Evolutionary conservation across 2,797 vertebrate genomes (phyloP), one percentile per base, ranked within the genome.

Genomic region (Clarias pachynema): DNA sequence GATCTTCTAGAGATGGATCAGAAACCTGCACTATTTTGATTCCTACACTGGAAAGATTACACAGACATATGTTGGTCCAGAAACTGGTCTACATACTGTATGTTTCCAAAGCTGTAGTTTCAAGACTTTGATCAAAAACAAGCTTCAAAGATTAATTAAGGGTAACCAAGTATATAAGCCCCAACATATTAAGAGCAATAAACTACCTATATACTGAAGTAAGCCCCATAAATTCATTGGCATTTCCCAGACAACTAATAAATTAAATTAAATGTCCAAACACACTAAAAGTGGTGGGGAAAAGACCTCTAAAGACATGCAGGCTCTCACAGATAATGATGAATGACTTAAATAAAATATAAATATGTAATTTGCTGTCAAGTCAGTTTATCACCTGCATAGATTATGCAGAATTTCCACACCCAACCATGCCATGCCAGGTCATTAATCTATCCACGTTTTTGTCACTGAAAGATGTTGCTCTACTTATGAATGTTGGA

Each of bases 401-500:
- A 59, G 26, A 31, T 77, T 22, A 34, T 57, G 20, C 24, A 37
- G 22, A 5, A 40, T 60, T 29, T 59, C 29, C 31, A 70, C 31
- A 59, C 22, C 15, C 7, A 40, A 40, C 15, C 31, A 40, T 40
- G 53, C 53, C 44, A 69, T 0, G 29, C 31, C 80, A 40, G 53
- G 5, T 60, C 72, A 65, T 84, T 83, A 34, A 80, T 79, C 83
- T 72, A 44, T 37, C 49, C 60, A 16, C 37, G 40, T 44, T 82
- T 82, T 40, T 84, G 79, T 82, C 86, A 80, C 37, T 87, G 62
- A 57, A 86, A 74, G 68, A 84, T 72, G 16, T 68, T 87, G 86
- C 82, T 87, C 86, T 83, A 87, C 74, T 89, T 89, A 82, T 82
- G 84, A 82, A 84, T 82, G 59, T 74, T 79, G 80, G 82, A 87